A percentile compares a stretch with the other conserved stretches of the same genome.
Evolutionary conservation across 2,888 invertebrate genomes (phyloP).

Genomic region (Luperina nickerlii): DNA sequence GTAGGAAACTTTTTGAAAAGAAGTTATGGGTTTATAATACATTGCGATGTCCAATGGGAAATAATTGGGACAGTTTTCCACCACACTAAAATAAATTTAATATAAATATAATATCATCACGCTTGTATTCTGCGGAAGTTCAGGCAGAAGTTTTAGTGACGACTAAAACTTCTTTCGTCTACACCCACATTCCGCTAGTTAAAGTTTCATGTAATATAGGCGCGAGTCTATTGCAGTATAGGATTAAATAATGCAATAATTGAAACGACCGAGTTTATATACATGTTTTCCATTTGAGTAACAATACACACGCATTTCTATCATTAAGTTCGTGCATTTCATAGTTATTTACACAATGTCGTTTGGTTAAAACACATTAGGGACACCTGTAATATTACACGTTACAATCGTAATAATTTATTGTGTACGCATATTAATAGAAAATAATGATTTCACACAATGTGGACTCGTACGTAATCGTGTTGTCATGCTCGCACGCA

Average conservation of each 20-base stretch:
- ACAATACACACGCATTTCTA: slow-evolving; percentile 38
- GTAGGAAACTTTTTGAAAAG: neutral
- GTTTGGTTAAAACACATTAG: neutral
- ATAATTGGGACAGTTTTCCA: too few relatives aligned
- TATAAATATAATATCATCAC: neutral
- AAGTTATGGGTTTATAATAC: neutral
- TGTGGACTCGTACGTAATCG: slow-evolving; percentile 14
- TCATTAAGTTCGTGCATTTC: slow-evolving; percentile 44
- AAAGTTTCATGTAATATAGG: too few relatives aligned
- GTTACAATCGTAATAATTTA: slow-evolving; percentile 15
- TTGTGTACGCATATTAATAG: slow-evolving; percentile 15
- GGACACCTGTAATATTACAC: slow-evolving; percentile 31
- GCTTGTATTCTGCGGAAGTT: too few relatives aligned
- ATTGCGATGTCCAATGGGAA: neutral
- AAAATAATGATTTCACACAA: slow-evolving; percentile 16
- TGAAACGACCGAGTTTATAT: neutral
- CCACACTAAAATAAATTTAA: neutral
- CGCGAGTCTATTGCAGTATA: neutral
- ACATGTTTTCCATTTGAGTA: slow-evolving; percentile 11
- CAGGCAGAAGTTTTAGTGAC: neutral
- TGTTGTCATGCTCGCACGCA: slow-evolving; percentile 21
- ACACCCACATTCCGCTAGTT: neutral
- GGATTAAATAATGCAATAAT: neutral
- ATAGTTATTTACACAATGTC: slow-evolving; percentile 1
- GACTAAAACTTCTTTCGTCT: neutral